phyloP scores from a whole-genome alignment of 2,797 vertebrate species.

The Tapera naevia region DNA sequence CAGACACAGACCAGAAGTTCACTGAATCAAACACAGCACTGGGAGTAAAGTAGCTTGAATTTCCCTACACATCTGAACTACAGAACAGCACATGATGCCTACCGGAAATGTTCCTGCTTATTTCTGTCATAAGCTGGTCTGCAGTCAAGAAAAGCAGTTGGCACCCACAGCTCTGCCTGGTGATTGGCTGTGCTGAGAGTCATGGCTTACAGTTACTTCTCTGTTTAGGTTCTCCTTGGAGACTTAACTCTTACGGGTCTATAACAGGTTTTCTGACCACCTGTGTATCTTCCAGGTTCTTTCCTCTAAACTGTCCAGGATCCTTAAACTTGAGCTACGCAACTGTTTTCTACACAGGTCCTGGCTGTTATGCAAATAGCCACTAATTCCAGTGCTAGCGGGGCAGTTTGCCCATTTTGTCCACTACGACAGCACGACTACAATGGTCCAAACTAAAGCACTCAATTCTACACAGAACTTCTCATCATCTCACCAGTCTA shows the following conservation, averaged over 20 bases:
- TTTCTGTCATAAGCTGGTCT: background rate
- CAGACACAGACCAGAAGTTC: background rate
- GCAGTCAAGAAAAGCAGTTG: background rate
- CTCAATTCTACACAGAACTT: background rate
- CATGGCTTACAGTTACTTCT: background rate
- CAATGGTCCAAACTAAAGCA: background rate
- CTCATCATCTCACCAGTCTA: background rate
- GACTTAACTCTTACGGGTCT: background rate
- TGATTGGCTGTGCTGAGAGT: background rate
- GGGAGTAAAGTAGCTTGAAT: background rate
- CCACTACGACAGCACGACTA: background rate
- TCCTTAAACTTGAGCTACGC: background rate
- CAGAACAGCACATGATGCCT: background rate
- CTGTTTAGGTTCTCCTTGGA: background rate
- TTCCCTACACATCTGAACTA: background rate
- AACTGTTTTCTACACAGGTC: background rate
- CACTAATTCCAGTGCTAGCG: background rate
- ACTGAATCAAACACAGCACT: background rate
- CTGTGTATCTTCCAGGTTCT: fast-evolving
- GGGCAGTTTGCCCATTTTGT: background rate
- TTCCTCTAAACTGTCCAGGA: background rate
- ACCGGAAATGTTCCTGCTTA: background rate
- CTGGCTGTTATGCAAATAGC: background rate
- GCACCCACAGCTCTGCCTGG: background rate
- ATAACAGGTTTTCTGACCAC: background rate